Evolutionary conservation across 2,113 vertebrate genomes (phyloP).

Genomic region (Scartelaos histophorus): DNA sequence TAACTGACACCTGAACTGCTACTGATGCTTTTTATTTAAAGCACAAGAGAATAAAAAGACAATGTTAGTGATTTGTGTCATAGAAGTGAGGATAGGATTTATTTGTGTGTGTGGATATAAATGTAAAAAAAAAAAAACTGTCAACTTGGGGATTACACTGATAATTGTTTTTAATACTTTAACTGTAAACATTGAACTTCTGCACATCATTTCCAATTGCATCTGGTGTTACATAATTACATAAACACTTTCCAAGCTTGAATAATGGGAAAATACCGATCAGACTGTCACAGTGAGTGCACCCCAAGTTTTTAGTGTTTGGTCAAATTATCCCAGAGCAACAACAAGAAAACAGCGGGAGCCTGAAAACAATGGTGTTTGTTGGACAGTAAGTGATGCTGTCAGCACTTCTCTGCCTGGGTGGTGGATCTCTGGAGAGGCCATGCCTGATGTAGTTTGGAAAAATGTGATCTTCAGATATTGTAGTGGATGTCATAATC

Average conservation of each 20-base stretch:
- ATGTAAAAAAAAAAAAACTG: no score
- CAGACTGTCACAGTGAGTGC: background rate
- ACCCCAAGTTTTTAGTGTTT: background rate
- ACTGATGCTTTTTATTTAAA: conserved; percentile 48
- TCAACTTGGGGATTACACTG: no score
- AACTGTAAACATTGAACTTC: no score
- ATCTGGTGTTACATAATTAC: conserved; percentile 52
- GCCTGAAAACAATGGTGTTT: background rate
- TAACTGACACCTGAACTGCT: conserved; percentile 29
- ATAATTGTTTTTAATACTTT: no score
- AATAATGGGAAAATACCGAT: conserved; percentile 2
- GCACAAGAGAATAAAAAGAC: background rate
- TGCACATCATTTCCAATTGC: no score
- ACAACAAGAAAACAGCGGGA: background rate
- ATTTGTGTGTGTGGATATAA: no score
- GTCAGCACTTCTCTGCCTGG: background rate
- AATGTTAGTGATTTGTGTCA: no score
- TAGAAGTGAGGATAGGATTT: no score
- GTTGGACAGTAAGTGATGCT: background rate
- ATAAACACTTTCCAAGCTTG: conserved; percentile 29
- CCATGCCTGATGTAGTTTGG: background rate
- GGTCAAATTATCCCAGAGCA: background rate
- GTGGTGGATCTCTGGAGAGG: background rate
- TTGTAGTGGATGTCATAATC: background rate
- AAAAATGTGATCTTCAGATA: background rate